Evolutionary conservation across 2,113 vertebrate species (phyloP), one percentile per base, ranked within the genome.

Genomic region (Tamias sibiricus): DNA sequence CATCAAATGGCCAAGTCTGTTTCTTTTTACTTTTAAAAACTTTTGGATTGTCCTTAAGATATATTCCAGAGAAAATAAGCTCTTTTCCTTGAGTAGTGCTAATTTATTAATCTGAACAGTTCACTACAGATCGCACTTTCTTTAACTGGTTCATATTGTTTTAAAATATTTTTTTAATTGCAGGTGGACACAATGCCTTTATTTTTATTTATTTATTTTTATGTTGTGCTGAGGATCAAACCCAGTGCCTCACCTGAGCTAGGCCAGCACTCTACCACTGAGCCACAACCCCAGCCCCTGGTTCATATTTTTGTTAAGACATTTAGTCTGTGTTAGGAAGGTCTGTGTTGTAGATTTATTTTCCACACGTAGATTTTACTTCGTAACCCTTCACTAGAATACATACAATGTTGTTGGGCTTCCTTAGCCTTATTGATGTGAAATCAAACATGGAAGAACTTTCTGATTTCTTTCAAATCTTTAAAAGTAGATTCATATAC

Each of bases 251-350:
- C 47, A 49, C 47, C 47, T 49, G 47, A 9, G 12, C 47, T 49
- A 49, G 47, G 11, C 47, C 10, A 49, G 47, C 47, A 11, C 47
- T 49, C 47, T 49, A 49, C 12, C 47, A 49, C 47, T 49, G 47
- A 49, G 12, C 47, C 47, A 49, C 47, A 49, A 49, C 10, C 47
- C 47, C 12, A 12, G 11, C 47, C 11, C 47, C 47, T 49, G 47
- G 47, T 77, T 95, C 30, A 52, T 86, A 66, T 44, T 93, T 90
- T 90, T 85, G 44, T 90, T 26, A 66, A 54, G 42, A 87, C 44
- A 84, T 57, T 57, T 57, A 57, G 54, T 57, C 54, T 28, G 24
- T 62, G 59, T 62, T 62, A 9, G 64, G 20, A 86, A 89, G 8
- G 28, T 57, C 35, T 68, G 6, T 81, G n/a, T n/a, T 49, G 90